These are phyloP conservation scores for Scaptodrosophila latifasciaeformis DNA, from an alignment of 2,888 invertebrate genomes.

Conservation along the genomic window DNA sequence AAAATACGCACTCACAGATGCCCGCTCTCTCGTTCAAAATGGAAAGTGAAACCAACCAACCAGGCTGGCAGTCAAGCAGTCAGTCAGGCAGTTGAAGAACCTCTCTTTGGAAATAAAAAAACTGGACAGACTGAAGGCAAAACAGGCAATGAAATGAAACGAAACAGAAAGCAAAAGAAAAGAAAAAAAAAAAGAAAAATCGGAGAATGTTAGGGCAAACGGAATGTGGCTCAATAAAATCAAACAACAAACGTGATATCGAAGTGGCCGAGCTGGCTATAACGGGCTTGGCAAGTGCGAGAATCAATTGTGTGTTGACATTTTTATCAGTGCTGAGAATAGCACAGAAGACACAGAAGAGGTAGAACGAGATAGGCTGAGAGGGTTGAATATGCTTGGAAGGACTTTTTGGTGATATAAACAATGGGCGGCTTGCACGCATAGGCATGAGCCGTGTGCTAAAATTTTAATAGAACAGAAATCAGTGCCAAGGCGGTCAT, in stretches of 20 bases:
- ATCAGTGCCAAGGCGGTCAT: constrained; percentile 50
- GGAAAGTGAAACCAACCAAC: no score
- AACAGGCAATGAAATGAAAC: background rate
- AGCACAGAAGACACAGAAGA: background rate
- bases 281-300: constrained; percentile 35
- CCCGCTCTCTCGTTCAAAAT: background rate
- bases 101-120: constrained; percentile 21
- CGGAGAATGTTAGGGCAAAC: constrained; percentile 15
- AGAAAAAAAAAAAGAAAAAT: constrained; percentile 31
- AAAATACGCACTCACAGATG: no score
- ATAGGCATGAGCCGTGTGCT: constrained; percentile 47
- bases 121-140: no score
- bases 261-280: background rate
- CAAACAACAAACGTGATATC: constrained; percentile 61
- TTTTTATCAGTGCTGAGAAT: constrained; percentile 50
- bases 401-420: background rate
- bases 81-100: no score
- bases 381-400: no score
- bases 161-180: constrained; percentile 15
- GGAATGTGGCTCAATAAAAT: constrained; percentile 63
- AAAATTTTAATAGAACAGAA: constrained; percentile 52
- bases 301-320: constrained; percentile 68
- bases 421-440: constrained; percentile 36
- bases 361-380: background rate
- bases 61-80: no score